phyloP scores from a whole-genome alignment of 1,140 invertebrate species.

The Zaprionus ornatus region DNA sequence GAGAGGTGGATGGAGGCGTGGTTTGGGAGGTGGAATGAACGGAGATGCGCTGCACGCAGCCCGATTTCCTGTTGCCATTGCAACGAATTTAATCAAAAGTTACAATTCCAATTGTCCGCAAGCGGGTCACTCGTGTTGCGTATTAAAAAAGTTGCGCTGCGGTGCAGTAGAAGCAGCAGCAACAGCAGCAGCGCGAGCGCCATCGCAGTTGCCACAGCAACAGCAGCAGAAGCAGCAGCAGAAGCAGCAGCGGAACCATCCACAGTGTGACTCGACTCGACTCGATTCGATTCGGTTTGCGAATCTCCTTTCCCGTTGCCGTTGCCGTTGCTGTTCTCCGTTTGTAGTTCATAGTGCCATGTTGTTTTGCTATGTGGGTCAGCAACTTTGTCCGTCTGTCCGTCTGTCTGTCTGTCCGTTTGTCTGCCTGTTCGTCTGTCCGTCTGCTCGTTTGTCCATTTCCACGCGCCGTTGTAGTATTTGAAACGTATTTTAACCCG shows the following conservation, averaged over 20 bases:
- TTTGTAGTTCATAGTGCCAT: not conserved
- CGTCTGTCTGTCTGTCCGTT: not conserved
- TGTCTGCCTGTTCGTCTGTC: not conserved
- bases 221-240: not conserved
- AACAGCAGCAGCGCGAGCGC: not conserved
- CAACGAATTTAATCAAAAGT: slow-evolving; percentile 81
- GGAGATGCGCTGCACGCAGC: slow-evolving; percentile 16
- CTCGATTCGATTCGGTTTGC: slow-evolving; percentile 2
- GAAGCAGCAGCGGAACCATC: not conserved
- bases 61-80: slow-evolving; percentile 75
- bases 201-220: not conserved
- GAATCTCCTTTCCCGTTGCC: slow-evolving; percentile 15
- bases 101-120: slow-evolving; percentile 81
- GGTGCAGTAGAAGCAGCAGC: slow-evolving; percentile 6
- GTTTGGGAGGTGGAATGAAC: not conserved
- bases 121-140: slow-evolving; percentile 81
- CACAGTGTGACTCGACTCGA: not conserved
- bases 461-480: slow-evolving; percentile 49
- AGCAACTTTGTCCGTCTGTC: slow-evolving; percentile 52
- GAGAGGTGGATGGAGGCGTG: not conserved
- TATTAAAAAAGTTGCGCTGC: slow-evolving; percentile 77
- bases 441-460: slow-evolving; percentile 34
- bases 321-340: slow-evolving; percentile 43
- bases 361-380: slow-evolving; percentile 34
- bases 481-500: slow-evolving; percentile 35